Evolutionary conservation across 2,888 invertebrate species (phyloP).

Genomic region (Orchestes rusci): DNA sequence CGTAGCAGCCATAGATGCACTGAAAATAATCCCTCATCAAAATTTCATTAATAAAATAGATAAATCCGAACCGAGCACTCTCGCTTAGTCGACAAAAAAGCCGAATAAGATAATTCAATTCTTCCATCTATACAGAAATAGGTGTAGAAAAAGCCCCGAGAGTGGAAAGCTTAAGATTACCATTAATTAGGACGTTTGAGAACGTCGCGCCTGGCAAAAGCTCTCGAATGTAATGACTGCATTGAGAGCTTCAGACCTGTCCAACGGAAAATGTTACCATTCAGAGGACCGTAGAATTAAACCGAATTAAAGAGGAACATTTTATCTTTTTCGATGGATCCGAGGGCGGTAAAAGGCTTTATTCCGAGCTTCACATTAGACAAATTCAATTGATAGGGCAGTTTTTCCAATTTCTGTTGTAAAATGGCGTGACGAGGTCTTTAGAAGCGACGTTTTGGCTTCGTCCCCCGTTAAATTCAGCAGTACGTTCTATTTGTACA

Average conservation of each 20-base stretch:
- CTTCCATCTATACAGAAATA: constrained; percentile 6
- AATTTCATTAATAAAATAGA: too few relatives aligned
- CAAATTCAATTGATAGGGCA: constrained; percentile 19
- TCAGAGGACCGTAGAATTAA: constrained; percentile 32
- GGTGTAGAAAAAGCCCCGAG: constrained; percentile 7
- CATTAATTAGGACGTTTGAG: constrained; percentile 31
- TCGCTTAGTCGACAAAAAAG: background rate
- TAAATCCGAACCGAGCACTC: too few relatives aligned
- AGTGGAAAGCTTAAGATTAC: constrained; percentile 21
- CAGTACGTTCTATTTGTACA: too few relatives aligned
- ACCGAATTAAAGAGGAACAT: constrained; percentile 29
- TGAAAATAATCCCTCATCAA: constrained; percentile 51
- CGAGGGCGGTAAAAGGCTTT: constrained; percentile 17
- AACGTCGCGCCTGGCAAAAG: constrained; percentile 26
- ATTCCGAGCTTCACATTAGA: constrained; percentile 17
- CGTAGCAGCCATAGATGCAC: constrained; percentile 98
- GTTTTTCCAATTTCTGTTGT: constrained; percentile 13
- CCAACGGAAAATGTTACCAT: constrained; percentile 27
- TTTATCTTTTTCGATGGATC: constrained; percentile 20
- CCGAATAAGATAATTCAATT: background rate
- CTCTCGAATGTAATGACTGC: constrained; percentile 27
- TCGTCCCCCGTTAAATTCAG: background rate
- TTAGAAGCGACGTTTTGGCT: constrained; percentile 3
- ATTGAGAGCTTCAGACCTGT: constrained; percentile 32
- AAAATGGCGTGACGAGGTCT: constrained; percentile 1